Evolutionary conservation across 2,113 vertebrate species (phyloP), one percentile per base, ranked within the genome.

Genomic region (Platycercus adscitus): DNA sequence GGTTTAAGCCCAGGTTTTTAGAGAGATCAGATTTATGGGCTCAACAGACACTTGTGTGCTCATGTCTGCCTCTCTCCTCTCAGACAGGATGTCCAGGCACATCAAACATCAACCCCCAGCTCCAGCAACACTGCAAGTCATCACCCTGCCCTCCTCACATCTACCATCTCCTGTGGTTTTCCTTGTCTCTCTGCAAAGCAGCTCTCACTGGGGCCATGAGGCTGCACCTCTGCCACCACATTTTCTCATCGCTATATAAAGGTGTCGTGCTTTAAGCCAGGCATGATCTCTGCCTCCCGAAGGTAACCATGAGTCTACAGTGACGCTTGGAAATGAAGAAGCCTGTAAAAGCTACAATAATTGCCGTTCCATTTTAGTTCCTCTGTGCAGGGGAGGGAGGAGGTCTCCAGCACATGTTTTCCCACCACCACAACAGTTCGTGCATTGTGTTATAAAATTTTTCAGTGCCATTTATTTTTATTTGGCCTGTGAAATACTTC

Each of bases 391-490:
- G 49, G 52, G 66, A 87, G 46, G 60, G 33, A 90, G 68, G 52
- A 88, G 41, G 60, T 78, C 85, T 88, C 82, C 13, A 2, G 81
- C 81, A 70, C 76, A 61, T 5, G 10, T 88, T 96, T 95, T 92
- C 79, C 87, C 69, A 52, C 89, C 55, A 24, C 85, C 91, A 77
- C 84, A 93, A 96, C 85, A 88, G 63, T 90, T 23, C 1, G 0
- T 56, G 93, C 92, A 86, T 92, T 96, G 95, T 93, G 85, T 92
- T 92, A 89, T 91, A 96, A 96, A 94, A 76, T 89, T 91, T 92
- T 96, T 96, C 66, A 75, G 94, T 93, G 93, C 86, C 94, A 83
- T 97, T 96, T 97, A 97, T 96, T 97, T 97, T 97, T 96, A 97
- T 97, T 97, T 95, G 92, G 85, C 94, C 94, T 89, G 71, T 88